A percentile compares a stretch with the other conserved stretches of the same genome.
Evolutionary conservation across 2,113 vertebrate species (phyloP).

Genomic region (Peromyscus californicus): DNA sequence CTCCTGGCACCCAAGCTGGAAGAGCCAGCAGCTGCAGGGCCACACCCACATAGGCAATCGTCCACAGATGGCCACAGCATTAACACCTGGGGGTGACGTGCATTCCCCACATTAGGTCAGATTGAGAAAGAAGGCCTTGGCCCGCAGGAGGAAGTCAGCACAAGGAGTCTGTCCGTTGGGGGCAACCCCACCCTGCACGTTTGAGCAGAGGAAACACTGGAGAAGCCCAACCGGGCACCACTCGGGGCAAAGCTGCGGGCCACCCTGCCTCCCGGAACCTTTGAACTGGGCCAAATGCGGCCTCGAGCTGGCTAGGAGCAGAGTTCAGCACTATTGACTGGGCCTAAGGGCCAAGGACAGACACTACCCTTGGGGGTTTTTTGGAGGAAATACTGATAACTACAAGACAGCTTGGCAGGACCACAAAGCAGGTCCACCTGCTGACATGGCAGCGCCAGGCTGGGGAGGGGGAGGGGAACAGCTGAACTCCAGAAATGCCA

Average conservation of each 20-base stretch:
- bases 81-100: background rate
- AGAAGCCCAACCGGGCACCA: background rate
- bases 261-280: background rate
- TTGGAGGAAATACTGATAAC: background rate
- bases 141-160: background rate
- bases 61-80: background rate
- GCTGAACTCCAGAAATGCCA: background rate
- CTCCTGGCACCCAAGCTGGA: background rate
- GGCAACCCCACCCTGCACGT: background rate
- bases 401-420: background rate
- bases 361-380: background rate
- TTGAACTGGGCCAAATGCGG: background rate
- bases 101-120: background rate
- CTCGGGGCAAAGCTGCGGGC: background rate
- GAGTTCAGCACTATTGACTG: background rate
- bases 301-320: background rate
- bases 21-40: background rate
- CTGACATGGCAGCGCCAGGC: background rate
- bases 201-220: background rate
- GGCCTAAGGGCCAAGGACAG: conserved; percentile 3
- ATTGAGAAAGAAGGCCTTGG: background rate
- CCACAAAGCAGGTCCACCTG: background rate
- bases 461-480: too few species aligned
- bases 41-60: too few species aligned
- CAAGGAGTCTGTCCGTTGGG: too few species aligned